Conservation (phyloP, 2,113 vertebrate genomes). For the Cheirogaleus medius region DNA sequence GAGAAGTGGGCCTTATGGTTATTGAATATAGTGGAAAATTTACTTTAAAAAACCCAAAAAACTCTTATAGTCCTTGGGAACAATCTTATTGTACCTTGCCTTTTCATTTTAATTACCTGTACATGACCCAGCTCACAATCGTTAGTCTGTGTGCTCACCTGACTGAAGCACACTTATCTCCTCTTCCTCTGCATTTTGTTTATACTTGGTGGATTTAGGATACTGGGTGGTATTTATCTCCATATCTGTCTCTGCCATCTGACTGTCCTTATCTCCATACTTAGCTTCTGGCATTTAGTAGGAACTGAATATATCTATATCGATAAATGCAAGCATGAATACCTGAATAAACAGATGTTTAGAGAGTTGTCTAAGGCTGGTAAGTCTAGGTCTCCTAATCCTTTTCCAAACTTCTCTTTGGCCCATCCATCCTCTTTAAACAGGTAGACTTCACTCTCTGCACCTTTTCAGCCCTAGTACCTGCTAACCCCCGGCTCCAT, state of each 20-base stretch:
- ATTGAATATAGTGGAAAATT: background rate
- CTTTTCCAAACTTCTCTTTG: background rate
- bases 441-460: background rate
- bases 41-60: background rate
- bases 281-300: background rate
- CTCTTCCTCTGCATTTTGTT: background rate
- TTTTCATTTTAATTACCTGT: slow-evolving; percentile 10
- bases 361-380: background rate
- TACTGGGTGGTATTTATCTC: background rate
- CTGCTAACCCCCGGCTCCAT: background rate
- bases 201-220: background rate
- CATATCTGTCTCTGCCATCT: background rate
- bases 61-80: background rate
- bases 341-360: background rate
- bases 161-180: background rate
- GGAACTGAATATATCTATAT: background rate
- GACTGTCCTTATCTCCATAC: background rate
- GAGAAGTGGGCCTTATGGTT: background rate
- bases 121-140: background rate
- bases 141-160: background rate
- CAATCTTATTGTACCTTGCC: background rate
- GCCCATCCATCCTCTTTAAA: background rate
- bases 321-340: background rate
- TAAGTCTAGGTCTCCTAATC: background rate
- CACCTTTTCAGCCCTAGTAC: background rate